phyloP scores from a whole-genome alignment of 1,140 invertebrate species.

The Palaemon carinicauda region DNA sequence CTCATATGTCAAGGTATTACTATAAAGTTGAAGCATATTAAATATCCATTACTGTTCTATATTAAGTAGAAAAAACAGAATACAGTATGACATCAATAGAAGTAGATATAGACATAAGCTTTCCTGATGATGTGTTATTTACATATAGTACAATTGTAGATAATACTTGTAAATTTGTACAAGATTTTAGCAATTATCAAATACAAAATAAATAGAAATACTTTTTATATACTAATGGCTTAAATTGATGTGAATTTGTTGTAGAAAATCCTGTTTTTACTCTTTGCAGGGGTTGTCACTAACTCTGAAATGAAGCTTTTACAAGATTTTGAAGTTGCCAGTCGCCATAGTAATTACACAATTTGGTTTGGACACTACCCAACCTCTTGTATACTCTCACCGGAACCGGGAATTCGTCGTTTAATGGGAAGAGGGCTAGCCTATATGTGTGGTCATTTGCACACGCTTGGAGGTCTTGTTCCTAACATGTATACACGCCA shows the following conservation, averaged over 20 bases:
- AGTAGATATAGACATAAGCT: too few species aligned
- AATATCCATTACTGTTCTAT: too few species aligned
- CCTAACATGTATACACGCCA: constrained; percentile 89
- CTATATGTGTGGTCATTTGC: constrained; percentile 94
- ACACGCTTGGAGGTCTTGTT: constrained; percentile 80
- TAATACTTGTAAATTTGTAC: too few species aligned
- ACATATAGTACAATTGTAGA: too few species aligned
- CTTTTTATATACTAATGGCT: neutral
- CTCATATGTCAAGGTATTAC: too few species aligned
- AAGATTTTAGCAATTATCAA: too few species aligned
- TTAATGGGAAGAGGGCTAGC: constrained; percentile 72
- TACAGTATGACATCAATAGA: too few species aligned
- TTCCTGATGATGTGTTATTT: too few species aligned
- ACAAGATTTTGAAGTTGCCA: constrained; percentile 45
- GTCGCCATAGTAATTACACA: constrained; percentile 69
- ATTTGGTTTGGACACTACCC: constrained; percentile 95
- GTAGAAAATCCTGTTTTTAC: neutral
- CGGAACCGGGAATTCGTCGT: constrained; percentile 63
- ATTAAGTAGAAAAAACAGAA: too few species aligned
- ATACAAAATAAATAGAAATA: too few species aligned
- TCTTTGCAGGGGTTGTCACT: constrained; percentile 42
- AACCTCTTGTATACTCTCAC: constrained; percentile 78
- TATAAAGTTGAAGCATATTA: too few species aligned
- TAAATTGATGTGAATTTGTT: neutral
- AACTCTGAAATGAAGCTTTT: constrained; percentile 65